Evolutionary conservation across 2,888 invertebrate genomes (phyloP), one percentile per base, ranked within the genome.

Genomic region (Thera obeliscata): DNA sequence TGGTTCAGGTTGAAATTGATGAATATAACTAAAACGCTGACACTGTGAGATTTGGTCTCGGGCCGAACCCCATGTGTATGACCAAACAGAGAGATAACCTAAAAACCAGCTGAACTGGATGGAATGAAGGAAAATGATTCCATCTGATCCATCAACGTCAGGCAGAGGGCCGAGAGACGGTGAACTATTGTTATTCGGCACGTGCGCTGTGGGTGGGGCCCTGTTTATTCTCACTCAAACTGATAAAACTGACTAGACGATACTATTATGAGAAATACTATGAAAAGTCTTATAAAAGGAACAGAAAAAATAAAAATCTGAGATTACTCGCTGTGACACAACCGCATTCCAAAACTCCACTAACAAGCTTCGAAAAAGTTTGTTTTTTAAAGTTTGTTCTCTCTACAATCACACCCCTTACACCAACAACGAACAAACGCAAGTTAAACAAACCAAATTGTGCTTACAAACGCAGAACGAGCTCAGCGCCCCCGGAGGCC

Each of bases 401-500:
- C 1, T 2, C 59, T 58, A 58, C 48, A 67, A 62, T 58, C 54
- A 55, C 55, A 38, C n/a, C 12, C 9, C 48, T 22, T 43, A 43
- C 9, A 35, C 54, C 5, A n/a, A 61, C 50, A 43, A 57, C 22
- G 22, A 22, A 22, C 22, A 22, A 22, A 46, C 46, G 43, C 38
- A 66, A 61, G 22, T 62, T 55, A 49, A 12, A 22, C 46, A 54
- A 58, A 49, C 41, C 9, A 65, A 49, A 49, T 55, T 58, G 38
- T 35, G 48, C 9, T 41, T 33, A 0, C 62, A 9, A 43, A 58
- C 61, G 57, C 50, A 41, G 56, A 60, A 46, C 59, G 63, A 59
- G 59, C 63, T 49, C 41, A 55, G 48, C 43, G 43, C 5, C 66
- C 49, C 54, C 33, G 46, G 67, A 50, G 59, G 12, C 67, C 67